Evolutionary conservation across 2,797 vertebrate genomes (phyloP), one percentile per base, ranked within the genome.

Genomic region (Telmatherina bonti): DNA sequence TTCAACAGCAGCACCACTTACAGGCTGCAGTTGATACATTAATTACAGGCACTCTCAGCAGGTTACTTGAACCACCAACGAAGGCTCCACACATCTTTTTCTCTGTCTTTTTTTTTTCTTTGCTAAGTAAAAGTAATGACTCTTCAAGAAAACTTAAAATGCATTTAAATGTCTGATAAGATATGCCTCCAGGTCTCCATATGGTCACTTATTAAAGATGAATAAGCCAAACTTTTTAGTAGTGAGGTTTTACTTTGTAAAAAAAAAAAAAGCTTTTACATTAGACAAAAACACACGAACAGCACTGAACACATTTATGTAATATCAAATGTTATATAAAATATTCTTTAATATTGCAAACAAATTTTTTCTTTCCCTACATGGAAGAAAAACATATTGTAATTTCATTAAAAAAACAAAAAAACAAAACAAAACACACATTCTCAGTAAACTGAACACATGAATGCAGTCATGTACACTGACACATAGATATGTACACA

Each of bases 61-160:
- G 58, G 49, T 45, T 56, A 27, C 82, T 74, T 55, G 43, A 69
- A 53, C 43, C 56, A 29, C 60, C 53, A 29, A 52, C 54, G 10
- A 82, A 54, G 24, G 53, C 31, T 58, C 74, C 12, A 29, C 62
- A 66, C 20, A n/a, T 10, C 9, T 41, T 71, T 67, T 59, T 51
- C 54, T 36, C 27, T 3, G 15, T 31, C 10, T 43, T 53, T 52
- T 60, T 70, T 10, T 43, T 45, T 26, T 15, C 12, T 36, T 30
- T 31, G n/a, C n/a, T n/a, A n/a, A n/a, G n/a, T 15, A 62, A 57
- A 51, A 24, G 30, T 45, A 74, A 72, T 59, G 27, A 62, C 58
- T 33, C 68, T 78, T 78, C 16, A 38, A 45, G 66, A 67, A 60
- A 16, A 76, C 54, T 71, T 71, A 79, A 79, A 78, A 83, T 62